Percentiles rank a stretch among this genome's conserved stretches.
phyloP scores from a whole-genome alignment of 2,888 invertebrate species.

The Mimumesa dahlbomi region DNA sequence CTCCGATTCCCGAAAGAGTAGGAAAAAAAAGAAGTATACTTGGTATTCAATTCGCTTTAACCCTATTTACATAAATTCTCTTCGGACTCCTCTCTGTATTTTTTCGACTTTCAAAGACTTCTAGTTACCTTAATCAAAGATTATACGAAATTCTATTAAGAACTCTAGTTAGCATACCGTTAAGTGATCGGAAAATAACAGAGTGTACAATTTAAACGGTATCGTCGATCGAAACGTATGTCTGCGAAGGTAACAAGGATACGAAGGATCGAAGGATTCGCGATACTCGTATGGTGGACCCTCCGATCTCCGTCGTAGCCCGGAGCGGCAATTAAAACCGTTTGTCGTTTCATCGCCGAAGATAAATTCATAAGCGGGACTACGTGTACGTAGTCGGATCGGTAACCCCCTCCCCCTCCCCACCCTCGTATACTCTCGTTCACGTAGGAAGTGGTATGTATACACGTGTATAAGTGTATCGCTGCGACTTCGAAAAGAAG shows the following conservation, averaged over 20 bases:
- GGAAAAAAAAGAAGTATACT: too few relatives aligned
- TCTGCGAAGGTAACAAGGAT: conserved; percentile 38
- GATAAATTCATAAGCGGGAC: conserved; percentile 69
- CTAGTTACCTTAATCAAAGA: too few relatives aligned
- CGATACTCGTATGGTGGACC: conserved; percentile 14
- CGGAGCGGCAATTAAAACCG: conserved; percentile 72
- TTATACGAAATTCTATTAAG: too few relatives aligned
- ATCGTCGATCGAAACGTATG: too few relatives aligned
- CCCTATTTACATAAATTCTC: neutral
- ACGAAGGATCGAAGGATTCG: conserved; percentile 29
- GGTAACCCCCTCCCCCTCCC: neutral
- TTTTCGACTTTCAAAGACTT: too few relatives aligned
- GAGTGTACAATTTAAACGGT: too few relatives aligned
- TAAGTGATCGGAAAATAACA: too few relatives aligned
- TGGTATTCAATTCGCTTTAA: too few relatives aligned
- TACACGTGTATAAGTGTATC: conserved; percentile 3
- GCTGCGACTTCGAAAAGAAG: conserved; percentile 18
- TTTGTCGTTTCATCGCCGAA: conserved; percentile 70
- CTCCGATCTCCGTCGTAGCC: conserved; percentile 56
- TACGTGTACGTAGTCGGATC: conserved; percentile 20
- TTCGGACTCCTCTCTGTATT: too few relatives aligned
- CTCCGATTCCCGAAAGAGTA: neutral
- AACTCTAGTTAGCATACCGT: too few relatives aligned
- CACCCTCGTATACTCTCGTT: conserved; percentile 6
- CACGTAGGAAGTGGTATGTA: conserved; percentile 10